These are phyloP conservation scores for Sandelia bainsii DNA, from an alignment of 2,797 vertebrate species.

Conservation along the genomic window DNA sequence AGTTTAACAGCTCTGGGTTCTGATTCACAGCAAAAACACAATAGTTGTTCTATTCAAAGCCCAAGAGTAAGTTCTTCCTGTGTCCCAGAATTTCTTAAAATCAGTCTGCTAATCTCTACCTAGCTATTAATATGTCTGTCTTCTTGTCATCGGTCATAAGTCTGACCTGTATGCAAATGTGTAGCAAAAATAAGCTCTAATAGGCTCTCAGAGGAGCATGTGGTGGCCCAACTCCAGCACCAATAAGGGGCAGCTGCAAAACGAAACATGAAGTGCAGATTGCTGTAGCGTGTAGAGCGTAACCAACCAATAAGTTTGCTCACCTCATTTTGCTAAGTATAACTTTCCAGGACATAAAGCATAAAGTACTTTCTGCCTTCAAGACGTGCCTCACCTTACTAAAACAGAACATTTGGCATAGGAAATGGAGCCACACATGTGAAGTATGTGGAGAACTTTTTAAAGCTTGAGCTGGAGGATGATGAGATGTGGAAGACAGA, in stretches of 20 bases:
- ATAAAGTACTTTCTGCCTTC: neutral
- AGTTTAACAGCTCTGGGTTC: neutral
- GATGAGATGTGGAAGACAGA: conserved; percentile 12
- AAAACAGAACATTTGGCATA: conserved; percentile 26
- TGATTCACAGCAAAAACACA: neutral
- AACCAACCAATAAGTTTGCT: conserved; percentile 7
- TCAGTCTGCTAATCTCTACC: conserved; percentile 23
- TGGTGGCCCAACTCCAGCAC: conserved; percentile 19
- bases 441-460: conserved; percentile 9
- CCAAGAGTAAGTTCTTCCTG: conserved; percentile 6
- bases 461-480: conserved; percentile 28
- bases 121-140: conserved; percentile 25
- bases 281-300: neutral
- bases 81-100: conserved; percentile 40
- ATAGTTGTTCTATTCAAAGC: neutral
- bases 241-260: conserved; percentile 17
- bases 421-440: conserved; percentile 18
- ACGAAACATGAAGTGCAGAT: conserved; percentile 13
- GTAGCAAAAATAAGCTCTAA: conserved; percentile 60
- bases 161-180: conserved; percentile 75
- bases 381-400: conserved; percentile 3
- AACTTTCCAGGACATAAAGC: conserved; percentile 32
- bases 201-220: conserved; percentile 62
- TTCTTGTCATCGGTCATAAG: conserved; percentile 33
- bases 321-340: conserved; percentile 9